phyloP scores from a whole-genome alignment of 1,140 invertebrate species.

The Drosophila sp. region DNA sequence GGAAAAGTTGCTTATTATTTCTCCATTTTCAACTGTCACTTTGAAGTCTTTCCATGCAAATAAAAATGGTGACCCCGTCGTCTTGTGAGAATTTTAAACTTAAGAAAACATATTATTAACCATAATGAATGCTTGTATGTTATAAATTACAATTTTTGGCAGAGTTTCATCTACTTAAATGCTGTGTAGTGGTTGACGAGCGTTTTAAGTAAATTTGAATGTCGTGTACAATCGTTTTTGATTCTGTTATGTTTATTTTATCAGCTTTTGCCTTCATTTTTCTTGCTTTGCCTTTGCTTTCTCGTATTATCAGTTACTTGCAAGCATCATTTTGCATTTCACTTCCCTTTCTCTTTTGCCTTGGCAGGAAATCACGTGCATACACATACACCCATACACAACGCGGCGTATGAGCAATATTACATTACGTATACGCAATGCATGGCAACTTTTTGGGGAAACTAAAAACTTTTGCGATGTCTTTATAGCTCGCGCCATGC shows the following conservation, averaged over 20 bases:
- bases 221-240: slow-evolving; percentile 1
- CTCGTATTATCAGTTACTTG: slow-evolving; percentile 78
- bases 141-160: neutral
- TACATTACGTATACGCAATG: slow-evolving; percentile 67
- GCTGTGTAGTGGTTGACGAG: neutral
- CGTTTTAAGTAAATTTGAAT: slow-evolving; percentile 2
- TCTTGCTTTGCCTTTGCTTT: slow-evolving; percentile 13
- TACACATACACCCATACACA: slow-evolving; percentile 23
- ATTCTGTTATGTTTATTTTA: slow-evolving; percentile 1
- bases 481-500: slow-evolving; percentile 67
- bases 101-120: no score
- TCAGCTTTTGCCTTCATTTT: slow-evolving; percentile 10
- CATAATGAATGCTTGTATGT: neutral
- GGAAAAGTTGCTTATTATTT: neutral
- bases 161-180: neutral
- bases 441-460: slow-evolving; percentile 58
- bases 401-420: slow-evolving; percentile 73
- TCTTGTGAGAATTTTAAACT: neutral
- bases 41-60: neutral
- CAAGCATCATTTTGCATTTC: slow-evolving; percentile 80
- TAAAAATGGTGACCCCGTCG: slow-evolving; percentile 6
- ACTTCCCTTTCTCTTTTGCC: slow-evolving; percentile 51
- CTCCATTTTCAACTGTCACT: neutral
- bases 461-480: slow-evolving; percentile 69
- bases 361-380: slow-evolving; percentile 69